Evolutionary conservation across 2,888 invertebrate genomes (phyloP).

Genomic region (Girardia tigrina): DNA sequence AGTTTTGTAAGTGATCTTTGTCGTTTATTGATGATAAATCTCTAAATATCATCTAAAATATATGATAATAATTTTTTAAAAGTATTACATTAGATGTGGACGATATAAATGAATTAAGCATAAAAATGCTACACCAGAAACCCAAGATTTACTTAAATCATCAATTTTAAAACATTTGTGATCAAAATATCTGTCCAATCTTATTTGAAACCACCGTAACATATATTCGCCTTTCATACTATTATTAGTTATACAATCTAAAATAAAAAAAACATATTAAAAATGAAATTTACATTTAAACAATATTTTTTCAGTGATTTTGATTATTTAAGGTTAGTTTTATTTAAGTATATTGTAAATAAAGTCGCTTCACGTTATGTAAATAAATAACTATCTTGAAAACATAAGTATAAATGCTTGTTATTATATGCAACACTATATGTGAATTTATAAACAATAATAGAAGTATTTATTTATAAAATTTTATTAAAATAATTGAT

Average conservation of each 20-base stretch:
- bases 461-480: too few relatives aligned
- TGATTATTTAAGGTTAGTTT: too few relatives aligned
- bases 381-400: too few relatives aligned
- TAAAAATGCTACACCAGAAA: slow-evolving; percentile 25
- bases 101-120: slow-evolving; percentile 33
- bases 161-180: slow-evolving; percentile 15
- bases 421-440: too few relatives aligned
- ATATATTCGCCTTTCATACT: slow-evolving; percentile 12
- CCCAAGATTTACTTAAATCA: slow-evolving; percentile 26
- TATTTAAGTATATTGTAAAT: too few relatives aligned
- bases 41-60: slow-evolving; percentile 4
- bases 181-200: slow-evolving; percentile 30
- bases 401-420: too few relatives aligned
- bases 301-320: too few relatives aligned
- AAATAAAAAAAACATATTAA: not conserved
- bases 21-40: slow-evolving; percentile 25
- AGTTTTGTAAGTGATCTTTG: slow-evolving; percentile 17
- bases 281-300: too few relatives aligned
- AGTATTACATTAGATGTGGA: slow-evolving; percentile 26
- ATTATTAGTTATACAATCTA: not conserved
- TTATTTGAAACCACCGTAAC: slow-evolving; percentile 31
- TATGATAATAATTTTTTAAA: not conserved
- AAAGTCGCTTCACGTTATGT: too few relatives aligned
- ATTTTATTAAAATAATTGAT: too few relatives aligned
- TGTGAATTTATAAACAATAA: too few relatives aligned